phyloP scores from a whole-genome alignment of 2,797 vertebrate species.

The Microchirus variegatus region DNA sequence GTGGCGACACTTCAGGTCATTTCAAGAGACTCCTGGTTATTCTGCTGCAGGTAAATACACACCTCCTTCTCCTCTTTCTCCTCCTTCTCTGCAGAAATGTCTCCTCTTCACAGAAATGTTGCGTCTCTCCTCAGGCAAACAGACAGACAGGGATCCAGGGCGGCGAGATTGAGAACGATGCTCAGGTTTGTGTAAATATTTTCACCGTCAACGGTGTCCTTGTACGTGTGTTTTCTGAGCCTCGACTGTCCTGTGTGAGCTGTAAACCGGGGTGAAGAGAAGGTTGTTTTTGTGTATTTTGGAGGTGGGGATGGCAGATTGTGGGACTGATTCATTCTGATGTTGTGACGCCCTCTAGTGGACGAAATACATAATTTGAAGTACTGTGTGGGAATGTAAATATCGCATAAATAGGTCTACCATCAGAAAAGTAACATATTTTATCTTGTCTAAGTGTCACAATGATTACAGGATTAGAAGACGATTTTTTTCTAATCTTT shows the following conservation, averaged over 20 bases:
- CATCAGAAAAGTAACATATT: no score
- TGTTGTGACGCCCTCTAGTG: constrained; percentile 30
- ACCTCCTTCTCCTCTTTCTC: neutral
- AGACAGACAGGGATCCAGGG: constrained; percentile 87
- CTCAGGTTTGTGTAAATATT: constrained; percentile 83
- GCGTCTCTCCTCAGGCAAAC: constrained; percentile 81
- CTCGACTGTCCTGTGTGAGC: constrained; percentile 53
- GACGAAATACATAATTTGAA: neutral
- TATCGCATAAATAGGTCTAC: no score
- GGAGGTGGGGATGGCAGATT: neutral
- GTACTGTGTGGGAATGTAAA: no score
- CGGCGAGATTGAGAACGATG: constrained; percentile 85
- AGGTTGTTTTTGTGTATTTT: neutral
- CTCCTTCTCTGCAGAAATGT: accelerated
- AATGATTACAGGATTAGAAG: no score
- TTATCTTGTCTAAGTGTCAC: no score
- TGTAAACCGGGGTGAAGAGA: neutral
- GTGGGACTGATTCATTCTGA: neutral
- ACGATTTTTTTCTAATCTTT: no score
- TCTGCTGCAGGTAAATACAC: constrained; percentile 87
- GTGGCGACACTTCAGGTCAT: constrained; percentile 90
- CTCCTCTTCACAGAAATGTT: constrained; percentile 5
- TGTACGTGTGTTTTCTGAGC: constrained; percentile 20
- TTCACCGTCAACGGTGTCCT: constrained; percentile 38
- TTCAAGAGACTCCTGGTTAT: constrained; percentile 94